A percentile compares a stretch with the other conserved stretches of the same genome.
phyloP scores from a whole-genome alignment of 2,113 vertebrate genomes.

The Tupaia tana region DNA sequence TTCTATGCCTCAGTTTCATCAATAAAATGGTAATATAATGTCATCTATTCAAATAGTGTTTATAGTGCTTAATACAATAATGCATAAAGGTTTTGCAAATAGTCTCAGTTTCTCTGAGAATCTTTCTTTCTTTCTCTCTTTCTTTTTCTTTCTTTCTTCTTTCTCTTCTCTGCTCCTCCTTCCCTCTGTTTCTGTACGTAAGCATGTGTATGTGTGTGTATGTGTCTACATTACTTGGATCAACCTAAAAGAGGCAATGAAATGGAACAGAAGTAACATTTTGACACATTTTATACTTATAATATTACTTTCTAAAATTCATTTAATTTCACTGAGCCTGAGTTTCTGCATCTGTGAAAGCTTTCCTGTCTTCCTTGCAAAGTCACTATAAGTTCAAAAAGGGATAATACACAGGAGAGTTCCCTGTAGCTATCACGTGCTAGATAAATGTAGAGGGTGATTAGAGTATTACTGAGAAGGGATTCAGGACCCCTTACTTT shows the following conservation, averaged over 20 bases:
- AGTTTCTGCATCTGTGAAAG: neutral
- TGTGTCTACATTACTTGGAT: neutral
- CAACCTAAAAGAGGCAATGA: neutral
- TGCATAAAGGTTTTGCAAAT: neutral
- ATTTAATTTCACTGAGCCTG: neutral
- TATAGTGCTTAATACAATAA: neutral
- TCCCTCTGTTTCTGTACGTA: neutral
- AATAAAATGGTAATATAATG: neutral
- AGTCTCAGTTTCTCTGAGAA: too few species aligned
- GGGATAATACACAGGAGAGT: neutral
- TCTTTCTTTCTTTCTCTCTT: neutral
- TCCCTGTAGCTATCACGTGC: neutral
- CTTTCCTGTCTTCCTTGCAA: neutral
- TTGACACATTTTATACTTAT: neutral
- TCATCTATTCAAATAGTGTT: neutral
- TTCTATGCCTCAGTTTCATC: neutral
- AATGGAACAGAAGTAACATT: neutral
- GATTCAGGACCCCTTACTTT: neutral
- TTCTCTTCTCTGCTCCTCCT: neutral
- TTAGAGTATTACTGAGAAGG: neutral
- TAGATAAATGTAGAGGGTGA: neutral
- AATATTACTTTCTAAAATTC: neutral
- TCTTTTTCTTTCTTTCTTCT: neutral
- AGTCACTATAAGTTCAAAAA: conserved; percentile 7
- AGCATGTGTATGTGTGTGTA: neutral